A percentile compares a stretch with the other conserved stretches of the same genome.
phyloP scores from a whole-genome alignment of 2,888 invertebrate species.

The Brachypterus glaber region DNA sequence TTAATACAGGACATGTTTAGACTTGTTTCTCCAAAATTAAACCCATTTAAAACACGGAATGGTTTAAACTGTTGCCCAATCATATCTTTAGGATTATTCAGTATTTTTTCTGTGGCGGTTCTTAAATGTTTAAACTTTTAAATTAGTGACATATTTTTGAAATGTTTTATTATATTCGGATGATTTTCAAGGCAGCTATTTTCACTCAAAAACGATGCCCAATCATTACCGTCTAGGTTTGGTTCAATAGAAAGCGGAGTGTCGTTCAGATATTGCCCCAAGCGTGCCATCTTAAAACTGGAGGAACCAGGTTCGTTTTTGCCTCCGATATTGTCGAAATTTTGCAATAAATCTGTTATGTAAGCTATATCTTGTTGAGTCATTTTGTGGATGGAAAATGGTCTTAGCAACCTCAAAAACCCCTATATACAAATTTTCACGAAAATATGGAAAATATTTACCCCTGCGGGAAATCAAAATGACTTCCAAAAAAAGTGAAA shows the following conservation, averaged over 20 bases:
- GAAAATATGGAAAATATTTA: too few relatives aligned
- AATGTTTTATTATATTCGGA: conserved; percentile 63
- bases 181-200: conserved; percentile 64
- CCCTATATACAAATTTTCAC: too few relatives aligned
- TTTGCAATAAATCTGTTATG: conserved; percentile 82
- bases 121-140: conserved; percentile 70
- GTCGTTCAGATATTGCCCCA: conserved; percentile 84
- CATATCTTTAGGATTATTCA: conserved; percentile 55
- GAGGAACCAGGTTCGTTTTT: conserved; percentile 40
- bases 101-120: conserved; percentile 55
- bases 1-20: conserved; percentile 46
- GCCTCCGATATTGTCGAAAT: conserved; percentile 55
- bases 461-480: too few relatives aligned
- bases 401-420: too few relatives aligned
- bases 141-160: conserved; percentile 65
- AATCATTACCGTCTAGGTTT: conserved; percentile 64
- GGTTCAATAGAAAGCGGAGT: conserved; percentile 59
- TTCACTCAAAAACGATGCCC: conserved; percentile 66
- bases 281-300: conserved; percentile 74
- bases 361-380: conserved; percentile 81
- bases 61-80: conserved; percentile 54
- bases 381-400: conserved; percentile 71
- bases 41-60: conserved; percentile 43
- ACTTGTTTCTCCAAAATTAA: conserved; percentile 25
- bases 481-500: too few relatives aligned